phyloP scores from a whole-genome alignment of 2,888 invertebrate genomes.

The Coronaproctus castanopsis region DNA sequence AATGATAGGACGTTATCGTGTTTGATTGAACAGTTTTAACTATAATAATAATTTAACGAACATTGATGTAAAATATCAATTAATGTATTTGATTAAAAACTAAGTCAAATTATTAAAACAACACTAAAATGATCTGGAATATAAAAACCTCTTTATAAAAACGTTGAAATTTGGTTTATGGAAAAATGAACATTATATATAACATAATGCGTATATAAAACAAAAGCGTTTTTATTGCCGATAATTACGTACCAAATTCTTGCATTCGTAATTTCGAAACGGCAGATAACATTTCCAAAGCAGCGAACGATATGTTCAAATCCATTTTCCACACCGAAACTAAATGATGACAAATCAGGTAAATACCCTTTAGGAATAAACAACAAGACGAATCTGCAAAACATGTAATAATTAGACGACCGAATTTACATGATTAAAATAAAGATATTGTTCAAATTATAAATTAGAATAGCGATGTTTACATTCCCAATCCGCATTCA shows the following conservation, averaged over 20 bases:
- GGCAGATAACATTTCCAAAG: conserved; percentile 74
- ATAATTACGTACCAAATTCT: conserved; percentile 82
- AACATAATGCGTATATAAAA: not conserved
- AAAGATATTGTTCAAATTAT: not conserved
- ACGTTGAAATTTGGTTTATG: not conserved
- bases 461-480: too few relatives aligned
- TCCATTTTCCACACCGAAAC: conserved; percentile 94
- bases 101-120: not conserved
- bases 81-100: too few relatives aligned
- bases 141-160: not conserved
- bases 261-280: conserved; percentile 73
- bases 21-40: too few relatives aligned
- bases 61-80: too few relatives aligned
- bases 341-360: conserved; percentile 80
- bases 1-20: too few relatives aligned
- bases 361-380: conserved; percentile 76
- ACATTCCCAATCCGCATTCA: not conserved
- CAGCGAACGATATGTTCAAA: conserved; percentile 78
- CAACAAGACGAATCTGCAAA: conserved; percentile 61
- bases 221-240: too few relatives aligned
- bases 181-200: not conserved
- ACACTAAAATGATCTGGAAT: too few relatives aligned
- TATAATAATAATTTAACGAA: too few relatives aligned
- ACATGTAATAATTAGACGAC: conserved; percentile 14
- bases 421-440: not conserved